These are phyloP conservation scores for Didymodactylos carnosus DNA, from an alignment of 2,888 invertebrate genomes.

Conservation along the genomic window DNA sequence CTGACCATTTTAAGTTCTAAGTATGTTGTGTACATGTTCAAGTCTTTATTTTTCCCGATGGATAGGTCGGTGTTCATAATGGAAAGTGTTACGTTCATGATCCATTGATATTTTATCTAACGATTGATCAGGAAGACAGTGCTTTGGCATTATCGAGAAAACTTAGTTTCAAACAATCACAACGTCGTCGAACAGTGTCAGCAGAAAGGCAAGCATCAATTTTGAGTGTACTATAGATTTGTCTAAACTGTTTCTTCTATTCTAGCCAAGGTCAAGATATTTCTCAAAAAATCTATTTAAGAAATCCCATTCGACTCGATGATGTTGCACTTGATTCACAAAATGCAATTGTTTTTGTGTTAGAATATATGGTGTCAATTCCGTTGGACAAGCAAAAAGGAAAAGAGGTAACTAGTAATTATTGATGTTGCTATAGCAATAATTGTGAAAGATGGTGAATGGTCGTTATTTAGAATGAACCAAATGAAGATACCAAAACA, in stretches of 20 bases:
- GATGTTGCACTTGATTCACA: background rate
- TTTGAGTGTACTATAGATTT: background rate
- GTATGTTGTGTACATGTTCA: background rate
- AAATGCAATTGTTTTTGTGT: constrained; percentile 25
- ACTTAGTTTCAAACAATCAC: background rate
- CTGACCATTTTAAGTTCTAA: no score
- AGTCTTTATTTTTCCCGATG: background rate
- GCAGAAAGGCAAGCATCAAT: background rate
- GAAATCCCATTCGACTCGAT: background rate
- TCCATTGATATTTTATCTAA: constrained; percentile 32
- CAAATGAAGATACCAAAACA: background rate
- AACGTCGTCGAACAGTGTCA: background rate
- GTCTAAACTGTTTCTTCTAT: background rate
- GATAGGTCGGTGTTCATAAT: constrained; percentile 38
- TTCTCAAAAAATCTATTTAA: background rate
- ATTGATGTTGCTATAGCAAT: no score
- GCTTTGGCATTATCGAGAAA: constrained; percentile 2
- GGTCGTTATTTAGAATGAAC: background rate
- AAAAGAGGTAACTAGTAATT: constrained; percentile 15
- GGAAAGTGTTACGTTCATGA: constrained; percentile 36
- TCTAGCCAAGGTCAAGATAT: background rate
- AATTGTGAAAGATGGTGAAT: no score
- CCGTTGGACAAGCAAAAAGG: constrained; percentile 25
- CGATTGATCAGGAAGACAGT: constrained; percentile 16
- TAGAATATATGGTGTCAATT: constrained; percentile 30